Evolutionary conservation across 2,797 vertebrate genomes (phyloP), one percentile per base, ranked within the genome.

Genomic region (Sphenodon punctatus): DNA sequence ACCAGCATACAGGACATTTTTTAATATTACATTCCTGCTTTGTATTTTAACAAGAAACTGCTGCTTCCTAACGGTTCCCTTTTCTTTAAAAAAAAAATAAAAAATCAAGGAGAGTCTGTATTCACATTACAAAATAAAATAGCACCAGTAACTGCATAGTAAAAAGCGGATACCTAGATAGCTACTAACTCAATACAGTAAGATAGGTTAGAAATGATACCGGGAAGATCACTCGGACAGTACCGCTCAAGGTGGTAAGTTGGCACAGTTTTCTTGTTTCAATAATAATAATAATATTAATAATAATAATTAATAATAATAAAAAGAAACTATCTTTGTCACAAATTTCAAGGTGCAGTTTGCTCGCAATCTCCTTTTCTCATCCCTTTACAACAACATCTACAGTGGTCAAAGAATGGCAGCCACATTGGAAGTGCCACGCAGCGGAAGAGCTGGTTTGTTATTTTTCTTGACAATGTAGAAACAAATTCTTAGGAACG

Each of bases 101-200:
- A n/a, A n/a, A n/a, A n/a, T n/a, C n/a, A n/a, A n/a, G n/a, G n/a
- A n/a, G n/a, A n/a, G 96, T 95, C 94, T 93, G 94, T 96, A 96
- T 99, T 99, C 99, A 99, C 99, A 99, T 99, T 99, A 97, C 95
- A 95, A 96, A 91, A 81, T 64, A 92, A 93, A 92, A 97, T 98
- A 99, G 98, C 98, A 99, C 99, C 99, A 98, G 95, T 96, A 96
- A 96, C 95, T 96, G 96, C 96, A 94, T 96, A 97, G 91, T 97
- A 97, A 94, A 95, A 96, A 94, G 96, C 95, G 95, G 96, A 95
- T 96, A 96, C 94, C 94, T 95, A 95, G 94, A 96, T 93, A 97
- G 96, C 96, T 91, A 94, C 97, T 96, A 96, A 95, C 88, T 96
- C 95, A 92, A 87, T 96, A 97, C 96, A 98, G 97, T 97, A 97